phyloP scores from a whole-genome alignment of 1,140 invertebrate genomes.

The Leptestheria dahalacensis region DNA sequence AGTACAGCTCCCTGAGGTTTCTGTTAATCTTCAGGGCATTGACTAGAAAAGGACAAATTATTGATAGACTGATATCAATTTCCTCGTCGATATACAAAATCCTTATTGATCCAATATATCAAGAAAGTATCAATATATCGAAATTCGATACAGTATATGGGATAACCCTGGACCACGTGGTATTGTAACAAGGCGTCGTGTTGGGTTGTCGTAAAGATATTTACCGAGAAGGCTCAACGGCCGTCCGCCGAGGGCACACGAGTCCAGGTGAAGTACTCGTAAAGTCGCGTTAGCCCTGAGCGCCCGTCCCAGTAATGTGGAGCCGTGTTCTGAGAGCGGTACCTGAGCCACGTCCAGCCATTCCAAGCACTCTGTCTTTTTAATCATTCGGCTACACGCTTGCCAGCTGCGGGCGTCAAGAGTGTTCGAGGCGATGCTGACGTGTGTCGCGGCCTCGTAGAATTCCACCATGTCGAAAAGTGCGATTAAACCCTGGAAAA shows the following conservation, averaged over 20 bases:
- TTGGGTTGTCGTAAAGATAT: too few species aligned
- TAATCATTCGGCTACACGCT: constrained; percentile 58
- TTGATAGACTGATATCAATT: too few species aligned
- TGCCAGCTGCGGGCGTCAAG: constrained; percentile 64
- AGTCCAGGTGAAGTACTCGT: constrained; percentile 54
- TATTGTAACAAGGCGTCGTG: too few species aligned
- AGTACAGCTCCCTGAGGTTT: constrained; percentile 58
- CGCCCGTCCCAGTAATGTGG: constrained; percentile 50
- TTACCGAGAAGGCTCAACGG: constrained; percentile 49
- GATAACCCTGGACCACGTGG: too few species aligned
- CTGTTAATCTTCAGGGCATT: constrained; percentile 63
- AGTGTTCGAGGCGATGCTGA: constrained; percentile 61
- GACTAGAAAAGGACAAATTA: constrained; percentile 35
- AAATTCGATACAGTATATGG: too few species aligned
- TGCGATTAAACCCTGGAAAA: constrained; percentile 40
- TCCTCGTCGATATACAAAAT: too few species aligned
- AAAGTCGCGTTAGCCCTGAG: constrained; percentile 48
- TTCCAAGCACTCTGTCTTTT: constrained; percentile 56
- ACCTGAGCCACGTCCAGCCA: constrained; percentile 49
- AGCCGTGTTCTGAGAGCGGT: constrained; percentile 47
- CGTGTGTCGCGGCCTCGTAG: constrained; percentile 61
- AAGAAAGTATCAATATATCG: too few species aligned
- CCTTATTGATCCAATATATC: too few species aligned
- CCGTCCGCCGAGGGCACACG: constrained; percentile 47
- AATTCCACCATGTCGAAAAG: constrained; percentile 85